phyloP scores from a whole-genome alignment of 2,888 invertebrate genomes.

The Drosophila longiperda region DNA sequence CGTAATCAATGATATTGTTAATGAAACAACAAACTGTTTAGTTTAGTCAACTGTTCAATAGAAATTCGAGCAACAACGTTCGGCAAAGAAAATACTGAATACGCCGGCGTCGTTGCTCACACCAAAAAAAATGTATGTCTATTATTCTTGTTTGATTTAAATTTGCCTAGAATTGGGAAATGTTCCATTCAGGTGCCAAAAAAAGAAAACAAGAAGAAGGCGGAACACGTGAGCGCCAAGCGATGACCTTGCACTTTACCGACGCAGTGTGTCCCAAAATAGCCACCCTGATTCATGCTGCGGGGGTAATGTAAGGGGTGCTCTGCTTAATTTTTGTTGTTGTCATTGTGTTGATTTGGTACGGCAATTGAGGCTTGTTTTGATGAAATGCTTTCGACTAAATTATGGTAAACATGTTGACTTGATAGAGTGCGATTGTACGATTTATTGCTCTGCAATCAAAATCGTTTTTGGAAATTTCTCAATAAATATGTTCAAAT shows the following conservation, averaged over 20 bases:
- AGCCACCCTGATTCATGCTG: constrained; percentile 41
- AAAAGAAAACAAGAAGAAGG: not conserved
- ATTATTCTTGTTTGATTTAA: constrained; percentile 3
- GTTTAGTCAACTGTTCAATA: constrained; percentile 63
- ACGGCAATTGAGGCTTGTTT: constrained; percentile 45
- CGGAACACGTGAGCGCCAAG: constrained; percentile 37
- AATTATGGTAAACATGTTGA: constrained; percentile 67
- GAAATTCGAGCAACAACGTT: constrained; percentile 20
- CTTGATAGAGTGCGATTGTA: not conserved
- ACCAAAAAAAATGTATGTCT: constrained; percentile 31
- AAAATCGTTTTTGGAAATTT: not conserved
- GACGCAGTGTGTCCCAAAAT: constrained; percentile 49
- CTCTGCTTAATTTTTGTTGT: constrained; percentile 20
- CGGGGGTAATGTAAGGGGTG: not conserved
- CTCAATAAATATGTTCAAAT: not conserved
- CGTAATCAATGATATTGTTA: constrained; percentile 50
- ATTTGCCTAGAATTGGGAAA: constrained; percentile 49
- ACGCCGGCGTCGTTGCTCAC: constrained; percentile 24
- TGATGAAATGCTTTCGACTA: constrained; percentile 51
- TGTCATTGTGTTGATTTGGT: constrained; percentile 37
- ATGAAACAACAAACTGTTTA: constrained; percentile 56
- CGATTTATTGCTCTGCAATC: not conserved
- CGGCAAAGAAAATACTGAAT: constrained; percentile 8
- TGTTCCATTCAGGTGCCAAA: constrained; percentile 26
- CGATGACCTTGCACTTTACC: constrained; percentile 50